Base-by-base conservation (phyloP, 2,888 invertebrate species). In the Himalopsyche japonica region DNA sequence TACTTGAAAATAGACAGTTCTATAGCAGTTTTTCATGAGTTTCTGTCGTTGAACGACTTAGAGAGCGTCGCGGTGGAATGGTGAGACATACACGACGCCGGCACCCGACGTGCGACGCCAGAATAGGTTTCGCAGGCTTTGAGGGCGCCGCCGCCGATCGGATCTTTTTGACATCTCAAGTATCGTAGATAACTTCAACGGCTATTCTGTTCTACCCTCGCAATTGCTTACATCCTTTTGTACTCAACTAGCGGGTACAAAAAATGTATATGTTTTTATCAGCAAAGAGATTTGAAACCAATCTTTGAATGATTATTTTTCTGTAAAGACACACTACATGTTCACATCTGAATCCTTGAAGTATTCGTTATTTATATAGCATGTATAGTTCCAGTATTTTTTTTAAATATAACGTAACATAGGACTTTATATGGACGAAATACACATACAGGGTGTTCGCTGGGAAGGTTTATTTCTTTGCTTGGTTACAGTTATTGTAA, bases 91-190 rank as follows among this genome's bases (percentile, higher is more conserved):
- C 27, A 30, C 70, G 70, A 30, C 70, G 70, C 70, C 70, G 70
- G 24, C 3, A 15, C 20, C 57, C 57, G 57, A 57, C 57, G 30
- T 15, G 43, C 43, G 43, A 15, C 70, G 70, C 27, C 70, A 15
- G 15, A 27, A 70, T 27, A 27, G 27, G 24, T 30, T 70, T 70
- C 70, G 48, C 79, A 30, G 20, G 32, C 80, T 80, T 64, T 80
- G 80, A 80, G 37, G 80, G 49, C 76, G 82, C 76, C 81, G 47
- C 30, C 81, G 30, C 64, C 79, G 86, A 86, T 86, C 86, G 83
- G 83, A 86, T 86, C 86, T 86, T 86, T 86, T 85, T 86, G 86
- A 86, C 81, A 78, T 81, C 76, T 82, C 86, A 78, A 86, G 86
- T 81, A 37, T 80, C 80, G 64, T 82, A 77, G 86, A 84, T 82